These are phyloP conservation scores for Heliothis peltigera DNA, from an alignment of 2,888 invertebrate genomes.

Conservation along the genomic window DNA sequence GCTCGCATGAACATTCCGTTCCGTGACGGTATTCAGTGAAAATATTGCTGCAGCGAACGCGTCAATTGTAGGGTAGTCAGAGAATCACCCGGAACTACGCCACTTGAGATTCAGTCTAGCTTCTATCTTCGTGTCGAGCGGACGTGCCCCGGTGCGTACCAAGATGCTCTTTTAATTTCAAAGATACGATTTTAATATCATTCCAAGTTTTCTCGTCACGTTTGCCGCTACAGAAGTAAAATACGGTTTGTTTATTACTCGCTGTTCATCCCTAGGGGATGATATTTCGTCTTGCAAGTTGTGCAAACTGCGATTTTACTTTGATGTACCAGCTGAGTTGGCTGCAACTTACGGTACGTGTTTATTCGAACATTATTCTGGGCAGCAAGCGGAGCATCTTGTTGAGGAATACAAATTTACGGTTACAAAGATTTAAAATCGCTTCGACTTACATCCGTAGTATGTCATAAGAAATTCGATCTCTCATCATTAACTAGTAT, in stretches of 20 bases:
- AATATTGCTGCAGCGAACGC: slow-evolving; percentile 61
- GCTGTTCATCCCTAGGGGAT: slow-evolving; percentile 37
- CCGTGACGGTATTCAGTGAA: slow-evolving; percentile 71
- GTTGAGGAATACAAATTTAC: slow-evolving; percentile 47
- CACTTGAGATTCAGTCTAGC: slow-evolving; percentile 63
- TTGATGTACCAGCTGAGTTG: slow-evolving; percentile 47
- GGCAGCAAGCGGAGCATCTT: slow-evolving; percentile 11
- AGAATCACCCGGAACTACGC: slow-evolving; percentile 49
- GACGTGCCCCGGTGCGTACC: slow-evolving; percentile 61
- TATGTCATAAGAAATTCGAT: no score
- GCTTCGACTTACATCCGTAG: neutral
- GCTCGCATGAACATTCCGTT: slow-evolving; percentile 68
- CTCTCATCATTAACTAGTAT: no score
- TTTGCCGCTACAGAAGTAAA: slow-evolving; percentile 40
- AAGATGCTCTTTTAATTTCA: slow-evolving; percentile 39
- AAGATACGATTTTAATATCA: slow-evolving; percentile 41
- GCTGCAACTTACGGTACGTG: slow-evolving; percentile 36
- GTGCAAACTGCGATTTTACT: slow-evolving; percentile 35
- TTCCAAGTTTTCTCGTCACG: slow-evolving; percentile 35
- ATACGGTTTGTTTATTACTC: slow-evolving; percentile 55
- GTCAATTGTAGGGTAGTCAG: slow-evolving; percentile 67
- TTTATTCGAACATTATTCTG: slow-evolving; percentile 38
- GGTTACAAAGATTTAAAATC: slow-evolving; percentile 48
- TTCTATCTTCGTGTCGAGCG: slow-evolving; percentile 55
- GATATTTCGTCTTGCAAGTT: slow-evolving; percentile 57